phyloP scores from a whole-genome alignment of 92 coral and sea anemone species.

The Desmophyllum pertusum region DNA sequence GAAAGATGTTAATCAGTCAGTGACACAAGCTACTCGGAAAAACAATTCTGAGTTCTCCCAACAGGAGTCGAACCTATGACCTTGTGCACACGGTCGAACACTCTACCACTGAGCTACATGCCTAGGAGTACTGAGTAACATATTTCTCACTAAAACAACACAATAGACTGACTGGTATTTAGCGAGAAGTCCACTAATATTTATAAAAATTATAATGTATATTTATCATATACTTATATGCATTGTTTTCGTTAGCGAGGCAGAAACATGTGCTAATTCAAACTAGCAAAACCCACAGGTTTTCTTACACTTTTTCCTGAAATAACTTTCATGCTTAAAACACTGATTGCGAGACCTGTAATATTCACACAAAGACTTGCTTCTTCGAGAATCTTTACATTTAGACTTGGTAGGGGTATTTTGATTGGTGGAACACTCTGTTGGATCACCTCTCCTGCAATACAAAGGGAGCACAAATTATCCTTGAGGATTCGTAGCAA shows the following conservation, averaged over 20 bases:
- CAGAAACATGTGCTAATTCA: not conserved
- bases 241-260: not conserved
- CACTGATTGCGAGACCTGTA: conserved; percentile 35
- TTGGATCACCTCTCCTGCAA: conserved; percentile 52
- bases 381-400: conserved; percentile 15
- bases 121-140: too few relatives aligned
- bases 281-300: conserved; percentile 50
- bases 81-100: too few relatives aligned
- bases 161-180: too few relatives aligned
- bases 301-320: conserved; percentile 36
- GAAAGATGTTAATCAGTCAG: too few relatives aligned
- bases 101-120: too few relatives aligned
- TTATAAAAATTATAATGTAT: too few relatives aligned
- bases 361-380: conserved; percentile 12
- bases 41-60: too few relatives aligned
- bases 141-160: too few relatives aligned
- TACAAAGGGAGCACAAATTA: not conserved
- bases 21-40: too few relatives aligned
- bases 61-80: too few relatives aligned
- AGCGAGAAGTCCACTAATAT: too few relatives aligned
- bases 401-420: not conserved
- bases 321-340: conserved; percentile 8
- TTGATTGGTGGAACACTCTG: conserved; percentile 33
- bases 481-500: not conserved
- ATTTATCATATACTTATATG: too few relatives aligned